phyloP scores from a whole-genome alignment of 2,888 invertebrate species.

The Endotricha flammealis region DNA sequence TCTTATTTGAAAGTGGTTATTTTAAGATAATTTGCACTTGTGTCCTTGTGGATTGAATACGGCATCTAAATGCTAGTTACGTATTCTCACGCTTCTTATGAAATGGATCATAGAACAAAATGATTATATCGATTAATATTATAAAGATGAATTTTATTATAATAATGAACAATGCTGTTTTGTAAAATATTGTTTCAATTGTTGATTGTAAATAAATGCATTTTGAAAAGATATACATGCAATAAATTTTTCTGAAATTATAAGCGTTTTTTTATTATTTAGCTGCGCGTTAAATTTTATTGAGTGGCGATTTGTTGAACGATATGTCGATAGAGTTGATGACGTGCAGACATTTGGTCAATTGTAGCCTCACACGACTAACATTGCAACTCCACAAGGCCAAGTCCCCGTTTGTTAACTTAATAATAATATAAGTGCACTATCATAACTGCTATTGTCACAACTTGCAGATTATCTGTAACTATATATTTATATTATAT shows the following conservation, averaged over 20 bases:
- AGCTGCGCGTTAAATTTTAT: conserved; percentile 43
- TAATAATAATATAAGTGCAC: conserved; percentile 72
- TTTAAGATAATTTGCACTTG: conserved; percentile 73
- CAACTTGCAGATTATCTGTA: conserved; percentile 73
- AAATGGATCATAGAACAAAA: conserved; percentile 55
- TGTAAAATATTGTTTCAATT: conserved; percentile 70
- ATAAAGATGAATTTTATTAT: conserved; percentile 50
- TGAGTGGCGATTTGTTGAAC: conserved; percentile 23
- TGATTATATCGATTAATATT: conserved; percentile 59
- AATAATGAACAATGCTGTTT: conserved; percentile 52
- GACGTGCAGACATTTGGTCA: conserved; percentile 69
- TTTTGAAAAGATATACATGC: conserved; percentile 71
- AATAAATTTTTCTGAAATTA: conserved; percentile 74
- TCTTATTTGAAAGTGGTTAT: conserved; percentile 72
- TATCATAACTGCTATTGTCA: conserved; percentile 75
- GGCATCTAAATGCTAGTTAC: conserved; percentile 56
- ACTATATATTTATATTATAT: conserved; percentile 77
- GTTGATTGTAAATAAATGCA: conserved; percentile 76
- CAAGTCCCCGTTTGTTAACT: conserved; percentile 73
- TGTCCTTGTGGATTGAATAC: conserved; percentile 74
- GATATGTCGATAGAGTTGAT: conserved; percentile 71
- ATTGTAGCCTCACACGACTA: conserved; percentile 75
- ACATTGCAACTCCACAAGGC: conserved; percentile 78
- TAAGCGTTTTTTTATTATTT: conserved; percentile 62
- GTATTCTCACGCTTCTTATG: conserved; percentile 68